These are phyloP conservation scores for Pygmarrhopalites habei DNA, from an alignment of 1,140 invertebrate species.

Conservation along the genomic window DNA sequence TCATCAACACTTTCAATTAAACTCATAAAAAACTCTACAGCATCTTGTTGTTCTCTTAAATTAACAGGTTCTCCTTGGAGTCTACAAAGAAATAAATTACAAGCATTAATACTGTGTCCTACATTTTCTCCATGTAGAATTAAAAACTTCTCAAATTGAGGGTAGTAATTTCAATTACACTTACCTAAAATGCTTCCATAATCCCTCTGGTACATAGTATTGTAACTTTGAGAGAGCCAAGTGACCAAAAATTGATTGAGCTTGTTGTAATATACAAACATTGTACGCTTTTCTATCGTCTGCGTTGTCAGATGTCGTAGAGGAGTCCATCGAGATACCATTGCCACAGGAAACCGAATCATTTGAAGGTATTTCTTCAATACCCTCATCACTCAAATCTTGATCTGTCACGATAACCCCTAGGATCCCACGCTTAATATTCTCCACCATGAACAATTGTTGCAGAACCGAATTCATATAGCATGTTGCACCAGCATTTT, in stretches of 20 bases:
- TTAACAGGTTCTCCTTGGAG: conserved; percentile 92
- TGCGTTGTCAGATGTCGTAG: conserved; percentile 9
- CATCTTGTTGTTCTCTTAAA: conserved; percentile 95
- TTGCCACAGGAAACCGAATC: conserved; percentile 3
- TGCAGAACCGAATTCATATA: conserved; percentile 99
- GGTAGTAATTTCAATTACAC: too few species aligned
- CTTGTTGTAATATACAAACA: conserved; percentile 89
- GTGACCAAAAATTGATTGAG: conserved; percentile 97
- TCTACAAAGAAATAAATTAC: conserved; percentile 43
- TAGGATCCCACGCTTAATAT: conserved; percentile 71
- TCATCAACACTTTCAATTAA: conserved; percentile 94
- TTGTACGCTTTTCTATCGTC: conserved; percentile 74
- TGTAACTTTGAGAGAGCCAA: conserved; percentile 91
- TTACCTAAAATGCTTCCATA: conserved; percentile 97
- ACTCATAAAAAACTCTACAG: conserved; percentile 98
- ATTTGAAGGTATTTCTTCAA: conserved; percentile 44
- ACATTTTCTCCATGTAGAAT: background rate
- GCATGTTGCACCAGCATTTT: conserved; percentile 97
- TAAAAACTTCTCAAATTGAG: too few species aligned
- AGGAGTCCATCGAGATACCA: background rate
- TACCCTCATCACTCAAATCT: conserved; percentile 75
- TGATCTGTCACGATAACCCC: conserved; percentile 71
- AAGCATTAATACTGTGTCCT: background rate
- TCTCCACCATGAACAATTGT: conserved; percentile 92
- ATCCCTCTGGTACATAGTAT: conserved; percentile 90